A percentile compares a stretch with the other conserved stretches of the same genome.
Conservation (phyloP, 1,140 invertebrate species). For the Colletes latitarsis region DNA sequence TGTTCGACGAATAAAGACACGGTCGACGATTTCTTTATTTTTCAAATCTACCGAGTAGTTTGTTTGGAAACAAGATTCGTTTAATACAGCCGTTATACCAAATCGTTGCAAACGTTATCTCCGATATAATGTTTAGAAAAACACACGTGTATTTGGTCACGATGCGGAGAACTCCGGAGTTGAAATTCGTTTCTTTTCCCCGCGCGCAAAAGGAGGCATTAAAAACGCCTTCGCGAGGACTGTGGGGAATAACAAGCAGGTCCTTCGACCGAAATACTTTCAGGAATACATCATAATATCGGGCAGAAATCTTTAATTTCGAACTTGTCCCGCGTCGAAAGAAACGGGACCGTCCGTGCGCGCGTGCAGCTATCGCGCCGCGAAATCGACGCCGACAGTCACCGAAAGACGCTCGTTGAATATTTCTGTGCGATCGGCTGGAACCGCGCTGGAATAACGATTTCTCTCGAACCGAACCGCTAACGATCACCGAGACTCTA, state of each 20-base stretch:
- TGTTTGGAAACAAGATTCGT: no score
- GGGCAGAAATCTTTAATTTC: slow-evolving; percentile 46
- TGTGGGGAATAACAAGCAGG: slow-evolving; percentile 6
- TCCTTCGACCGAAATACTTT: neutral
- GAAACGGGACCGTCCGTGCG: neutral
- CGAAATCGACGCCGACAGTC: slow-evolving; percentile 11
- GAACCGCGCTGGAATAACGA: neutral
- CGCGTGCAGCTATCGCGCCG: neutral
- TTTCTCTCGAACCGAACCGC: slow-evolving; percentile 15
- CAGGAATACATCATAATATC: slow-evolving; percentile 28
- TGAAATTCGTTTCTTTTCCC: neutral
- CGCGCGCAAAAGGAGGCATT: no score
- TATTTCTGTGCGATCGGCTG: neutral
- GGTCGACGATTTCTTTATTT: no score
- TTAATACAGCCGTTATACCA: no score
- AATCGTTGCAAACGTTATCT: no score
- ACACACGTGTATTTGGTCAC: no score
- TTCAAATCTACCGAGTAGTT: no score
- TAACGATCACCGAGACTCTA: slow-evolving; percentile 6
- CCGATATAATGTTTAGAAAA: no score
- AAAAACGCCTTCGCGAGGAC: neutral
- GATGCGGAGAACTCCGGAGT: neutral
- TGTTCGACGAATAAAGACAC: no score
- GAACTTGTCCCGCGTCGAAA: slow-evolving; percentile 4
- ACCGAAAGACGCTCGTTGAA: neutral